phyloP scores from a whole-genome alignment of 2,888 invertebrate genomes.

The Lithophane ornitopus region DNA sequence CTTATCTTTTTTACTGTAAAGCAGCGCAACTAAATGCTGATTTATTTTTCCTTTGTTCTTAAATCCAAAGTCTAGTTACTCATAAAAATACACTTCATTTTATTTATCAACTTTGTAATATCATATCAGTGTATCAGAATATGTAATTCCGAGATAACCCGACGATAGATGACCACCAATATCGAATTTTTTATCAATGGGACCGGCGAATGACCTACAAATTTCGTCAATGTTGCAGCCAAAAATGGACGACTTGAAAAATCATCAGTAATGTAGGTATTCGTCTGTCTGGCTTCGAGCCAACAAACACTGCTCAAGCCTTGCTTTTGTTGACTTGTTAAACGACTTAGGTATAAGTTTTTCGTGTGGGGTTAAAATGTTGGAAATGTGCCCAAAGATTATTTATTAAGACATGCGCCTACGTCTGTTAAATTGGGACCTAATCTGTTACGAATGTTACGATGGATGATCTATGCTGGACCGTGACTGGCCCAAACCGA shows the following conservation, averaged over 20 bases:
- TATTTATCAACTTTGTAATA: conserved; percentile 6
- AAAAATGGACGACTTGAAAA: conserved; percentile 3
- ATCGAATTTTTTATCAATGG: conserved; percentile 25
- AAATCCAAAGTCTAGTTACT: conserved; percentile 4
- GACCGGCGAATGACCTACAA: conserved; percentile 35
- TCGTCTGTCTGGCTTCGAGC: conserved; percentile 29
- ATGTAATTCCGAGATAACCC: conserved; percentile 13
- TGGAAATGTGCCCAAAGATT: conserved; percentile 30
- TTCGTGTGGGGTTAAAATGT: conserved; percentile 18
- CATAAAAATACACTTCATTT: not conserved
- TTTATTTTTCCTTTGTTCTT: conserved; percentile 10
- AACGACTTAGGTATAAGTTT: conserved; percentile 39
- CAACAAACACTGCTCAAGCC: conserved; percentile 19
- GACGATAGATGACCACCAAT: conserved; percentile 34
- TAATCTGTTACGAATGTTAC: conserved; percentile 1
- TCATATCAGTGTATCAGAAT: conserved; percentile 28
- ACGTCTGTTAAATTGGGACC: not conserved
- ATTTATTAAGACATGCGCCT: conserved; percentile 15
- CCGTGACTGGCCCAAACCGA: not conserved
- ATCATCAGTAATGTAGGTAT: not conserved
- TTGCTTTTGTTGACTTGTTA: conserved; percentile 30
- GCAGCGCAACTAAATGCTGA: conserved; percentile 1
- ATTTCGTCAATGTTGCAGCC: not conserved
- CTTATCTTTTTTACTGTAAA: conserved; percentile 9
- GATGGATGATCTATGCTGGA: not conserved